These are phyloP conservation scores for Oriolus oriolus DNA, from an alignment of 2,113 vertebrate genomes.

Conservation along the genomic window DNA sequence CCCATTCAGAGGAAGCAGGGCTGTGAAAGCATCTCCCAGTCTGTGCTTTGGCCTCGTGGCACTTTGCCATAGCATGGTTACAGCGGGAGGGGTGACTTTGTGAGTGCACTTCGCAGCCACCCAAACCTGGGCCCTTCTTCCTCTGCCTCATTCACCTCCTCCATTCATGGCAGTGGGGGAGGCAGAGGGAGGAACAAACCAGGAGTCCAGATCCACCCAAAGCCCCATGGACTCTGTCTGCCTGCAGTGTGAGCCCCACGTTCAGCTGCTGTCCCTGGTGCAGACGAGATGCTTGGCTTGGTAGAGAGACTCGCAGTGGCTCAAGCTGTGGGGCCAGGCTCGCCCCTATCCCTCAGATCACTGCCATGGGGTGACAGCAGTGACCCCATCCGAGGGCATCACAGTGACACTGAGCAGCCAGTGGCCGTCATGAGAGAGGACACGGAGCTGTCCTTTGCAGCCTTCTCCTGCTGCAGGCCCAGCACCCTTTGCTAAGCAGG, in stretches of 20 bases:
- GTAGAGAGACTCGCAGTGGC: accelerated
- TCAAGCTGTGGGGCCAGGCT: background rate
- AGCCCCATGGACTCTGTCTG: background rate
- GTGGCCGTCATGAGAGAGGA: background rate
- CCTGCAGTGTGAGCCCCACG: accelerated
- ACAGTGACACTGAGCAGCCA: background rate
- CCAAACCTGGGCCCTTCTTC: background rate
- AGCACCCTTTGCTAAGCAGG: background rate
- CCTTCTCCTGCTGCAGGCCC: background rate
- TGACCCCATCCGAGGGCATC: background rate
- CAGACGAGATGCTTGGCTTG: background rate
- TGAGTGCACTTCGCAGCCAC: background rate
- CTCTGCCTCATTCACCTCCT: background rate
- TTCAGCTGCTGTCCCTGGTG: background rate
- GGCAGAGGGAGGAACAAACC: background rate
- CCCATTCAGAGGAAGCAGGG: background rate
- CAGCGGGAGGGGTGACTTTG: background rate
- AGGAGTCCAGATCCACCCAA: background rate
- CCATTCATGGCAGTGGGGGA: background rate
- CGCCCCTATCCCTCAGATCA: background rate
- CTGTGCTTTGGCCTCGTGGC: background rate
- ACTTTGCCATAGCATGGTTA: background rate
- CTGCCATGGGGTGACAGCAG: background rate
- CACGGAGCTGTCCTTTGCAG: background rate
- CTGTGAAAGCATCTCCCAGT: background rate